Percentiles rank a stretch among this genome's conserved stretches.
These are phyloP conservation scores for Strix uralensis DNA, from an alignment of 2,113 vertebrate species.

Conservation along the genomic window DNA sequence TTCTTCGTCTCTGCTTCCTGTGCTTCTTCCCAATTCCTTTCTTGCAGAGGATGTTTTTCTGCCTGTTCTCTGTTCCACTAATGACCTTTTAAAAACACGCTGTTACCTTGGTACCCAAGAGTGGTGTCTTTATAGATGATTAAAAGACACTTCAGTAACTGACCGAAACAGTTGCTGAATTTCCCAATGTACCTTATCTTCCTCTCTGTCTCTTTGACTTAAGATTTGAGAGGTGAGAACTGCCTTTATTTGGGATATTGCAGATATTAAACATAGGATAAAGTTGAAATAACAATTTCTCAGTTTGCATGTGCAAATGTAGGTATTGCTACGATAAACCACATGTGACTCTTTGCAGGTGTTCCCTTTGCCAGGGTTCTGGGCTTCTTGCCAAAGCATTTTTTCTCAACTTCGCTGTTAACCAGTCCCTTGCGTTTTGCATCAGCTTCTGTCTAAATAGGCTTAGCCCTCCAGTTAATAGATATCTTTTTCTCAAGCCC, in stretches of 20 bases:
- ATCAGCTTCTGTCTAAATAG: conserved; percentile 52
- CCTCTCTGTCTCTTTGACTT: not conserved
- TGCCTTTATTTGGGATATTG: not conserved
- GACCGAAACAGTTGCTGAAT: not conserved
- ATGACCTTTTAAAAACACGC: not conserved
- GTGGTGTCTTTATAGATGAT: not conserved
- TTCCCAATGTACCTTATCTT: not conserved
- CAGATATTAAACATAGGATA: not conserved
- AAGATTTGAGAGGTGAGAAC: not conserved
- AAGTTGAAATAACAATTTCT: not conserved
- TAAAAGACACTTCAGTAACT: not conserved
- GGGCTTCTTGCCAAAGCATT: conserved; percentile 56
- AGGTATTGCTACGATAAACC: not conserved
- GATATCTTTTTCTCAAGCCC: conserved; percentile 59
- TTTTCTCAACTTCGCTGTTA: conserved; percentile 22
- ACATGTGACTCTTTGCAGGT: conserved; percentile 46
- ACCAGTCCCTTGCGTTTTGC: conserved; percentile 42
- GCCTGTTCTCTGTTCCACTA: not conserved
- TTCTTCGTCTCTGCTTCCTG: not conserved
- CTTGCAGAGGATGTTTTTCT: not conserved
- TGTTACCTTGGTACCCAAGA: not conserved
- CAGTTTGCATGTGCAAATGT: conserved; percentile 16
- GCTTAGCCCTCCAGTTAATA: conserved; percentile 47
- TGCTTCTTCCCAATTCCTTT: not conserved
- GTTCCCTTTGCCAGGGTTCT: conserved; percentile 25